A percentile compares a stretch with the other conserved stretches of the same genome.
Conservation (phyloP, 2,797 vertebrate genomes). For the Myotis vivesi region DNA sequence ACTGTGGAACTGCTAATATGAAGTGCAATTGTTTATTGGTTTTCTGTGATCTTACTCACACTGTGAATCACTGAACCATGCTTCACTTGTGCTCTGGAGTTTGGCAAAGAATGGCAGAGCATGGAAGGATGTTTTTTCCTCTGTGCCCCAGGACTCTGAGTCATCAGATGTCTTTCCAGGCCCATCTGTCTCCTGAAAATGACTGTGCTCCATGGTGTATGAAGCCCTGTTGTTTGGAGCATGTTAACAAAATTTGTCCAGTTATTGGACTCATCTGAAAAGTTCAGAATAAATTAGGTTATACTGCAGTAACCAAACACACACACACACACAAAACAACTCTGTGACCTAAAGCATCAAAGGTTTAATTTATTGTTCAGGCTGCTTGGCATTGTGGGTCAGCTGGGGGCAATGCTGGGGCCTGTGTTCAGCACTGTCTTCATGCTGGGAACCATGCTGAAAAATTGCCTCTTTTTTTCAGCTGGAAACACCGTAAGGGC, state of each 20-base stretch:
- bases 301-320: conserved; percentile 62
- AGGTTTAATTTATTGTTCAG: conserved; percentile 41
- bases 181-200: conserved; percentile 64
- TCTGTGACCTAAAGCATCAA: conserved; percentile 41
- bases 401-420: background rate
- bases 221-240: conserved; percentile 71
- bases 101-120: conserved; percentile 66
- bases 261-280: conserved; percentile 40
- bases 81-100: conserved; percentile 66
- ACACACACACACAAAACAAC: background rate
- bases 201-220: conserved; percentile 63
- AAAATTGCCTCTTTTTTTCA: conserved; percentile 44
- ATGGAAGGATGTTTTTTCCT: conserved; percentile 63
- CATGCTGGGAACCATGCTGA: conserved; percentile 30
- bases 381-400: background rate
- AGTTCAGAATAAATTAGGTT: background rate
- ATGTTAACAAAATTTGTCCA: conserved; percentile 66
- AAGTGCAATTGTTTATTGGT: conserved; percentile 74
- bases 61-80: conserved; percentile 66
- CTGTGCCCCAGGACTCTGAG: conserved; percentile 74
- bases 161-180: conserved; percentile 72
- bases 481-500: background rate
- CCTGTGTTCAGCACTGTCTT: conserved; percentile 17
- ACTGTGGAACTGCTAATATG: conserved; percentile 58
- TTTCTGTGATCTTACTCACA: conserved; percentile 66